Evolutionary conservation across 2,113 vertebrate genomes (phyloP), one percentile per base, ranked within the genome.

Genomic region (Zosterops pallidus): DNA sequence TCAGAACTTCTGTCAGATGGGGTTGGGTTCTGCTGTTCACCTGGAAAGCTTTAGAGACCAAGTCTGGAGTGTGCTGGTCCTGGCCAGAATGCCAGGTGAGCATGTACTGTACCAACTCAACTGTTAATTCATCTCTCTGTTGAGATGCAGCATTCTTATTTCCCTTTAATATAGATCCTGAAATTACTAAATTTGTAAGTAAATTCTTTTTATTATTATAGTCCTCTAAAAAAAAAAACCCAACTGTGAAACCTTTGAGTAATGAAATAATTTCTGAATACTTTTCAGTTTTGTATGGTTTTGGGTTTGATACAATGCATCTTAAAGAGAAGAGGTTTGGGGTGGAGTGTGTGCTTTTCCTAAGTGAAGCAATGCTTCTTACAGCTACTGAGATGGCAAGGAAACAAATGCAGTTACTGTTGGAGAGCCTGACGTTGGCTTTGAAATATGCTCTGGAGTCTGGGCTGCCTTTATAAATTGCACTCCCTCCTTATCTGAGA

Each of bases 381-480:
- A 6, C 47, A 83, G 47, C 60, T 39, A 1, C 42, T 78, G 33
- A 9, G 37, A 70, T 44, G 65, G n/a, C 60, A 67, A 49, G 56
- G 67, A 65, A 52, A 57, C 50, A 91, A 88, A 64, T 52, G 83
- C 62, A 85, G 55, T 70, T 44, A 7, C 64, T 84, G 55, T 13
- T 64, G 14, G 41, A 5, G 49, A 52, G 57, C 0, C 0, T 68
- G 71, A 37, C 0, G 3, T 18, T 76, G 0, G 0, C 55, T 83
- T 77, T 64, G 53, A 77, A 77, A 92, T 55, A 33, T 8, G 41
- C 41, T 56, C 57, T 77, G 64, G 20, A 60, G n/a, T 64, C 44
- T 55, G 67, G 35, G 21, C 33, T 77, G 35, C 44, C 56, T 60
- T 42, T 28, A 5, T 17, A 25, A 68, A 22, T 33, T n/a, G 22